phyloP scores from a whole-genome alignment of 2,888 invertebrate genomes.

The Mylabris sibirica region DNA sequence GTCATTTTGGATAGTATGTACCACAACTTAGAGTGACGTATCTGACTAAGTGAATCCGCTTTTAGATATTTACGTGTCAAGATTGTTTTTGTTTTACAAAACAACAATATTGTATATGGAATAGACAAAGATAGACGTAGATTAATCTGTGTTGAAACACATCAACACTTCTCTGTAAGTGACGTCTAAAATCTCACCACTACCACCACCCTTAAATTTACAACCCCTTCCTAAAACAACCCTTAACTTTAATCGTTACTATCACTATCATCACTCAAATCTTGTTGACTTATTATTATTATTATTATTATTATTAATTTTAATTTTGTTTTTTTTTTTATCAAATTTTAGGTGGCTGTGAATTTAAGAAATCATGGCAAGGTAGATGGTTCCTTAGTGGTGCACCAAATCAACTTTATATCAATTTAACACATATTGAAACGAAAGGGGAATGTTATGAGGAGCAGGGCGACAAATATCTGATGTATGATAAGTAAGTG shows the following conservation, averaged over 20 bases:
- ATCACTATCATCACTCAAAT: no score
- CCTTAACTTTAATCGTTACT: not conserved
- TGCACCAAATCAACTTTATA: conserved; percentile 66
- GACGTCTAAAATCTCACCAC: not conserved
- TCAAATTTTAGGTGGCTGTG: conserved; percentile 69
- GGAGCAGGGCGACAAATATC: conserved; percentile 70
- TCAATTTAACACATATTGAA: conserved; percentile 72
- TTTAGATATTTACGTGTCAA: conserved; percentile 28
- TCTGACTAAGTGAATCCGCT: conserved; percentile 38
- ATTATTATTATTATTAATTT: not conserved
- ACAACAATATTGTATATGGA: no score
- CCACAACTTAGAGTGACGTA: conserved; percentile 25
- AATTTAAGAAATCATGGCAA: conserved; percentile 73
- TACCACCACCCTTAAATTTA: not conserved
- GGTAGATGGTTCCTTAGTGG: conserved; percentile 81
- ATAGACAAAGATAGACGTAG: not conserved
- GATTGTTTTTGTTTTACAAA: conserved; percentile 28
- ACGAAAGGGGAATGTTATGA: conserved; percentile 74
- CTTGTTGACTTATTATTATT: not conserved
- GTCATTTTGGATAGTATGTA: not conserved
- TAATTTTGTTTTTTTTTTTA: not conserved
- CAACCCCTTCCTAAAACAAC: not conserved
- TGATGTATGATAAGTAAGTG: conserved; percentile 69
- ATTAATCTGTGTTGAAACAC: conserved; percentile 28
- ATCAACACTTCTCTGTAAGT: conserved; percentile 22